Evolutionary conservation across 2,888 invertebrate genomes (phyloP).

Genomic region (Chrysopilus asiliformis): DNA sequence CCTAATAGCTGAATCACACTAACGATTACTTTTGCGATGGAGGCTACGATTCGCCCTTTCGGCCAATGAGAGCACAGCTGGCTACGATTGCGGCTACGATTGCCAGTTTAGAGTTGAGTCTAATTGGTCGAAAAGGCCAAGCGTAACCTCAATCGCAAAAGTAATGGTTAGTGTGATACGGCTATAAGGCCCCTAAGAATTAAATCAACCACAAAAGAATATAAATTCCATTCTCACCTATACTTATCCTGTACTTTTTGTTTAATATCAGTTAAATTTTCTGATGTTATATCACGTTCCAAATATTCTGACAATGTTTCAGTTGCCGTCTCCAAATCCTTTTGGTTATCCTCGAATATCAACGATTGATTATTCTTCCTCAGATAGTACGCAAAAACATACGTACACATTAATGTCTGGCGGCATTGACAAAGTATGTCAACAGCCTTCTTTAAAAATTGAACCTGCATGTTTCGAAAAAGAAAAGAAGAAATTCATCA

Average conservation of each 20-base stretch:
- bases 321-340: slow-evolving; percentile 93
- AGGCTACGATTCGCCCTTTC: too few relatives aligned
- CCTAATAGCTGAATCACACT: too few relatives aligned
- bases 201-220: too few relatives aligned
- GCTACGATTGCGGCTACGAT: too few relatives aligned
- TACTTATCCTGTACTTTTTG: slow-evolving; percentile 98
- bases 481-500: slow-evolving; percentile 1
- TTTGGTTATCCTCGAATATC: slow-evolving; percentile 98
- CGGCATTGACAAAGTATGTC: slow-evolving; percentile 94
- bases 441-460: slow-evolving; percentile 95
- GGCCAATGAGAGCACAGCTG: too few relatives aligned
- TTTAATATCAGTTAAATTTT: slow-evolving; percentile 93
- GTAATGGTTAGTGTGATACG: too few relatives aligned
- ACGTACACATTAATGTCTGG: slow-evolving; percentile 97
- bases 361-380: slow-evolving; percentile 96
- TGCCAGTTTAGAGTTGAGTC: too few relatives aligned
- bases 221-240: slow-evolving; percentile 44
- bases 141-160: too few relatives aligned
- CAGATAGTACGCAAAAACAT: slow-evolving; percentile 98
- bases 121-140: too few relatives aligned
- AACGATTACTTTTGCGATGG: too few relatives aligned
- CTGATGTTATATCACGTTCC: slow-evolving; percentile 93
- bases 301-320: slow-evolving; percentile 95
- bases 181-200: too few relatives aligned
- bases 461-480: slow-evolving; percentile 48